phyloP scores from a whole-genome alignment of 2,888 invertebrate genomes.

The Ichneumoninae sp. region DNA sequence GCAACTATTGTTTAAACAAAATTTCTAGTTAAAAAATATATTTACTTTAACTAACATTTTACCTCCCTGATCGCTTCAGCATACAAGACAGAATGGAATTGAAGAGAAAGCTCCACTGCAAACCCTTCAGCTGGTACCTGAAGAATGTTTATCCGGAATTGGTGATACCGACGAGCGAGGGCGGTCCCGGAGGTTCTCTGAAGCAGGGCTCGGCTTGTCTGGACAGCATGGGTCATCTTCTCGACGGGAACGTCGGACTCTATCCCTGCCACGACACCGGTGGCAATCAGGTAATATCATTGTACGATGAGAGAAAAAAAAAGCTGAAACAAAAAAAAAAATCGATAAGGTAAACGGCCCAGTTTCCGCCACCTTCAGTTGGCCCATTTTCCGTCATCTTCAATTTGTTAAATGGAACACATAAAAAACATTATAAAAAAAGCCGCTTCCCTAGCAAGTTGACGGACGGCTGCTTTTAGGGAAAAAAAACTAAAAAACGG shows the following conservation, averaged over 20 bases:
- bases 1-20: background rate
- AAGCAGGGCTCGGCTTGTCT: slow-evolving; percentile 94
- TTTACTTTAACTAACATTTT: slow-evolving; percentile 14
- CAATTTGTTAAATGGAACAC: too few species aligned
- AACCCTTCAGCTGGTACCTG: slow-evolving; percentile 98
- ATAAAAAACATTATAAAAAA: too few species aligned
- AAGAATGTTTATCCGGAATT: slow-evolving; percentile 97
- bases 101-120: slow-evolving; percentile 93
- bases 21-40: background rate
- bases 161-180: slow-evolving; percentile 88
- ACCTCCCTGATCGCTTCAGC: slow-evolving; percentile 85
- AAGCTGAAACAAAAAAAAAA: background rate
- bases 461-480: too few species aligned
- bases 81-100: slow-evolving; percentile 93
- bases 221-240: slow-evolving; percentile 96
- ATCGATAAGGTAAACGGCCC: too few species aligned
- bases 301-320: slow-evolving; percentile 27
- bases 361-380: too few species aligned
- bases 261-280: slow-evolving; percentile 98
- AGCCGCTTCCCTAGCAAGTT: too few species aligned
- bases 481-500: too few species aligned
- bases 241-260: slow-evolving; percentile 94
- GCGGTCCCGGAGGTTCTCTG: slow-evolving; percentile 89
- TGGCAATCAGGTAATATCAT: slow-evolving; percentile 92
- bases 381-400: too few species aligned